Evolutionary conservation across 2,888 invertebrate species (phyloP).

Genomic region (Meta bourneti): DNA sequence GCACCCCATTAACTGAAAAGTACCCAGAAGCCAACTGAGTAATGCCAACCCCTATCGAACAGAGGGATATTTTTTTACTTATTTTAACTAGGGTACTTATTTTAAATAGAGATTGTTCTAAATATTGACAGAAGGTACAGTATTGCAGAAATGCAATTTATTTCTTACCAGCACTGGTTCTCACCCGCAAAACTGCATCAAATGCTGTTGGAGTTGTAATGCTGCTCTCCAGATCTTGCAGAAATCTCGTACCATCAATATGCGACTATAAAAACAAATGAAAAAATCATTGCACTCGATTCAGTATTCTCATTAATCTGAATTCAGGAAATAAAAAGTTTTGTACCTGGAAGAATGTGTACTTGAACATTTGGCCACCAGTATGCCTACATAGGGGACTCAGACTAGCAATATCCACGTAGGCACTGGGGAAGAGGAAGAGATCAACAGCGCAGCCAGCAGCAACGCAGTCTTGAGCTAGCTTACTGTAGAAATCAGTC

Average conservation of each 20-base stretch:
- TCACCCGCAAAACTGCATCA: conserved; percentile 95
- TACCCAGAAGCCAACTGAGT: no score
- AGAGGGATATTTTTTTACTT: no score
- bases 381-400: conserved; percentile 94
- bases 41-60: background rate
- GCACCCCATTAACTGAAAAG: no score
- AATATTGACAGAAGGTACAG: background rate
- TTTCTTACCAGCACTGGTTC: conserved; percentile 72
- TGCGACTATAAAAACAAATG: conserved; percentile 39
- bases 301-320: no score
- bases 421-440: conserved; percentile 89
- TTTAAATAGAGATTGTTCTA: no score
- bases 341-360: conserved; percentile 81
- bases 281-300: background rate
- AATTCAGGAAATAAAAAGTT: background rate
- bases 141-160: background rate
- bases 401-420: conserved; percentile 96
- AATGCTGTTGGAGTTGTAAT: conserved; percentile 92
- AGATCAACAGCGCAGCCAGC: conserved; percentile 96
- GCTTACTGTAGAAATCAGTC: conserved; percentile 92
- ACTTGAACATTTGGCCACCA: conserved; percentile 98
- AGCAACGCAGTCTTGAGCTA: conserved; percentile 95
- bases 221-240: conserved; percentile 90
- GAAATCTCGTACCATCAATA: conserved; percentile 84
- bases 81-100: no score